Conservation (phyloP, 92 coral and sea anemone species). For the Muricea muricata region DNA sequence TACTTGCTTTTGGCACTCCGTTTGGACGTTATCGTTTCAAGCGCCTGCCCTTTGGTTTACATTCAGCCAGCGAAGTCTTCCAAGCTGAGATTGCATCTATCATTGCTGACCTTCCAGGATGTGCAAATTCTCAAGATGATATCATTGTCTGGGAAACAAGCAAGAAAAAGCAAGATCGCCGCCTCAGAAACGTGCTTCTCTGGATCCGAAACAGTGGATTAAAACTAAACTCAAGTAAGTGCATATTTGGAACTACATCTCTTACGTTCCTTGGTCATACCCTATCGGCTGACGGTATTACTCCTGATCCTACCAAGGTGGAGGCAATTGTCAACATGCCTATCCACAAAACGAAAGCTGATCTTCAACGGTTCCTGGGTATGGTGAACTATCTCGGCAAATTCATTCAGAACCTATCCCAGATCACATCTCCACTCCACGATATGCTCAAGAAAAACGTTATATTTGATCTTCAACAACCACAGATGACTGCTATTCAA, state of each 20-base stretch:
- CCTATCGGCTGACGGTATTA: constrained; percentile 43
- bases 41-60: constrained; percentile 64
- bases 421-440: too few species aligned
- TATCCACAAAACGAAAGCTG: background rate
- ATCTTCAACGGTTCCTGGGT: constrained; percentile 32
- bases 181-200: constrained; percentile 25
- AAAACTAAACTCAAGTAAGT: constrained; percentile 39
- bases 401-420: constrained; percentile 17
- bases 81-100: constrained; percentile 42
- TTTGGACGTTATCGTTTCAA: constrained; percentile 58
- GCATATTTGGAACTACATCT: constrained; percentile 33
- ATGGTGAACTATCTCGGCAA: constrained; percentile 43
- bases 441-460: too few species aligned
- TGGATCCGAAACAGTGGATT: constrained; percentile 29
- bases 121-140: constrained; percentile 49
- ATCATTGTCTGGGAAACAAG: constrained; percentile 55
- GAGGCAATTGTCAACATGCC: constrained; percentile 26
- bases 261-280: constrained; percentile 49
- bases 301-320: constrained; percentile 39
- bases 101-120: constrained; percentile 37
- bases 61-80: constrained; percentile 48
- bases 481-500: too few species aligned
- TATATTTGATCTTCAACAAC: too few species aligned
- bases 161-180: constrained; percentile 44
- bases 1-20: constrained; percentile 51